Base-by-base conservation (phyloP, 1,140 invertebrate genomes). In the Cyclina sinensis region DNA sequence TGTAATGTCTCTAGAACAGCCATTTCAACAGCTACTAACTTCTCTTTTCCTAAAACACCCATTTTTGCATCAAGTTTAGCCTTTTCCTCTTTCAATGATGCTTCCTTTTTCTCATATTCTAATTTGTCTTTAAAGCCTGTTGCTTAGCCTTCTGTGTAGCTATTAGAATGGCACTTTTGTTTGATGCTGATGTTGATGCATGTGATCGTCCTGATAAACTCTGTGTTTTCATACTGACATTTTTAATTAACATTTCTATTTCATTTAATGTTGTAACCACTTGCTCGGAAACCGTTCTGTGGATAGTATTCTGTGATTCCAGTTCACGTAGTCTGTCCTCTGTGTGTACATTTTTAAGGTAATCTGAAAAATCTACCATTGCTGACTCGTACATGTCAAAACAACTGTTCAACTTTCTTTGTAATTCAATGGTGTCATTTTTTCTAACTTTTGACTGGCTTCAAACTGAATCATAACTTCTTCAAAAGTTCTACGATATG, bases 31-130 rank as follows among this genome's bases (percentile, higher is more conserved):
- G n/a, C 57, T 9, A 27, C 57, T 62, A n/a, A n/a, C n/a, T n/a
- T 62, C 27, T 27, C 57, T n/a, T 27, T 27, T 7, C 27, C 24
- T n/a, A 62, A n/a, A 5, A 62, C 24, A 11, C 24, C 27, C 27
- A 73, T 12, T 14, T 73, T 35, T 39, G 68, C 68, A 24, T 73
- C 68, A 1, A 73, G 14, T 39, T 73, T 35, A 39, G 32, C 59
- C 27, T 82, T 59, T 68, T 65, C 30, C 27, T 65, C 39, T 21
- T 43, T 65, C 4, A 65, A 11, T 46, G 65, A 18, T 43, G 57
- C 79, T 82, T 62, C 37, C n/a, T 65, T 73, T 21, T 21, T 73
- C 39, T 73, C 68, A 24, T 14, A 73, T 21, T 73, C 68, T 7
- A 73, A 35, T 39, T 73, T n/a, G 37, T 21, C 21, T 43, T 73